These are phyloP conservation scores for Piaya cayana DNA, from an alignment of 2,113 vertebrate genomes.

Conservation along the genomic window DNA sequence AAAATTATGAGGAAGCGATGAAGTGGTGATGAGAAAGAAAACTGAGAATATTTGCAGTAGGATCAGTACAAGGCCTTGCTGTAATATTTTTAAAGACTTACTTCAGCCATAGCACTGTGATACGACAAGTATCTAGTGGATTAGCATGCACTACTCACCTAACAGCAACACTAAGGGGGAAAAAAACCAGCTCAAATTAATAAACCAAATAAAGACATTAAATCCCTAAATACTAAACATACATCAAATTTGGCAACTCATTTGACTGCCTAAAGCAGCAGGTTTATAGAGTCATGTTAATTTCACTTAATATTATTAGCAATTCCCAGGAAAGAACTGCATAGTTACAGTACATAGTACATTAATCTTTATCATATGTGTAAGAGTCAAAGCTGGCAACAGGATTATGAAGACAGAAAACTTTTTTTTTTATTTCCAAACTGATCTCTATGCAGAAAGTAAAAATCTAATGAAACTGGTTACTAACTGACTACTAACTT, in stretches of 20 bases:
- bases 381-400: background rate
- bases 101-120: background rate
- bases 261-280: conserved; percentile 15
- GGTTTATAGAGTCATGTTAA: conserved; percentile 15
- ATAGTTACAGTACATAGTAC: conserved; percentile 8
- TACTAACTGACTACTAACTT: background rate
- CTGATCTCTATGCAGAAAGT: background rate
- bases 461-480: background rate
- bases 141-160: background rate
- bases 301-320: conserved; percentile 45
- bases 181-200: background rate
- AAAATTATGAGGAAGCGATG: background rate
- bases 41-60: background rate
- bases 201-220: background rate
- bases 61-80: background rate
- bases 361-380: conserved; percentile 44
- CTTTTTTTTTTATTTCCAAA: conserved; percentile 20
- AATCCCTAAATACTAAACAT: background rate
- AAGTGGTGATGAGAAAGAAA: conserved; percentile 4
- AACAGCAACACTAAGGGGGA: background rate
- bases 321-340: conserved; percentile 16
- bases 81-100: background rate
- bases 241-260: background rate
- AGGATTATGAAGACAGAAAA: background rate
- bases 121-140: background rate